Conservation (phyloP, 2,797 vertebrate species). For the Gorsachius magnificus region DNA sequence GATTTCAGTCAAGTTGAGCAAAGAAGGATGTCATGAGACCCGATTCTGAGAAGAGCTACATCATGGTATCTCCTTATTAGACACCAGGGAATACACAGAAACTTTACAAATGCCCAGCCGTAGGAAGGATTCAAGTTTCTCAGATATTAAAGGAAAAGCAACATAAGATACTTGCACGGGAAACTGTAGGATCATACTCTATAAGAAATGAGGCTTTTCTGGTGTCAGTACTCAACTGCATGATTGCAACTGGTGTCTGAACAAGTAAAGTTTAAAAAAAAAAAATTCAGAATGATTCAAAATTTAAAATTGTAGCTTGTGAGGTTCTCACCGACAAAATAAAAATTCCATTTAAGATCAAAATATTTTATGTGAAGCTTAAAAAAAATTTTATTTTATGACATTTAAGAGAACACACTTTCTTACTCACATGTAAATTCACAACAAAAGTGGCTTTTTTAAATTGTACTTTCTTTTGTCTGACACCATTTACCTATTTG, state of each 20-base stretch:
- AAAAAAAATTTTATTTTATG: neutral
- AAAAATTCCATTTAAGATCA: neutral
- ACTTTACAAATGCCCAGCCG: neutral
- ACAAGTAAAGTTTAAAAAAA: neutral
- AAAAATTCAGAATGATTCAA: neutral
- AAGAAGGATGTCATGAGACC: neutral
- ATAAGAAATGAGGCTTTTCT: neutral
- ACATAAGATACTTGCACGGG: rapidly evolving
- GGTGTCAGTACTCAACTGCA: neutral
- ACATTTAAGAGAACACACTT: neutral
- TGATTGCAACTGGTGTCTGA: neutral
- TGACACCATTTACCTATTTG: neutral
- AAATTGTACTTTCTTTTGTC: neutral
- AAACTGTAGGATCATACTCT: neutral
- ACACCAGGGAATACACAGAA: neutral
- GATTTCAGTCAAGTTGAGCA: neutral
- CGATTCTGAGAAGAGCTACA: neutral
- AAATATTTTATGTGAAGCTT: neutral
- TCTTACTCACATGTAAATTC: neutral
- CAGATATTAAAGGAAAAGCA: neutral
- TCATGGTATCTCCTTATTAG: neutral
- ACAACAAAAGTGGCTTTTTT: neutral
- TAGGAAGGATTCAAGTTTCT: neutral
- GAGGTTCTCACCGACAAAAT: neutral
- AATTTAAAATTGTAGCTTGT: neutral